Conservation (phyloP, 2,888 invertebrate species). For the Mesodorylaimus sp. region DNA sequence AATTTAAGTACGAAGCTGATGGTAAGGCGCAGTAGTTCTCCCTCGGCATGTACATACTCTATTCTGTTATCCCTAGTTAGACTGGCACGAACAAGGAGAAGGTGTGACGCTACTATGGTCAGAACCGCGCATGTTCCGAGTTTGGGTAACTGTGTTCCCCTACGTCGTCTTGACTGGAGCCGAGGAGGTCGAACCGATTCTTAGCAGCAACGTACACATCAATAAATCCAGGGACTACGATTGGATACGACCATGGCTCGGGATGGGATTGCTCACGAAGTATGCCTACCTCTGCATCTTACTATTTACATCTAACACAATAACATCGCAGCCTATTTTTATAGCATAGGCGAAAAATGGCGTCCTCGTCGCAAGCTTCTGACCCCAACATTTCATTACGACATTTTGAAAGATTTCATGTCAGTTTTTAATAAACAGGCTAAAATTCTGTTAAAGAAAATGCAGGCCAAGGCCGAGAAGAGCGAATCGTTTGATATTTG, state of each 20-base stretch:
- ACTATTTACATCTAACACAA: conserved; percentile 16
- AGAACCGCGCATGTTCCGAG: conserved; percentile 18
- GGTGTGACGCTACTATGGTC: too few relatives aligned
- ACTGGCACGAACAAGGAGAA: too few relatives aligned
- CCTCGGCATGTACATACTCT: too few relatives aligned
- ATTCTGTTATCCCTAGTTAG: too few relatives aligned
- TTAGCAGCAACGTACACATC: conserved; percentile 20
- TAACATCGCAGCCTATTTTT: conserved; percentile 4
- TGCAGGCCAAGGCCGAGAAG: conserved; percentile 17
- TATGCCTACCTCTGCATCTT: too few relatives aligned
- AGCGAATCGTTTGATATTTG: conserved; percentile 31
- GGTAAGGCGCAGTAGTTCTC: too few relatives aligned
- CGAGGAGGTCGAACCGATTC: conserved; percentile 13
- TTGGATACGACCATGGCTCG: conserved; percentile 38
- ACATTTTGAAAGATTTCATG: conserved; percentile 37
- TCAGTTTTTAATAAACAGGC: conserved; percentile 37
- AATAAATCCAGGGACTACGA: conserved; percentile 24
- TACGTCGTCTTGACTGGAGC: conserved; percentile 24
- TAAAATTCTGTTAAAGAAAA: conserved; percentile 27
- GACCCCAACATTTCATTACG: conserved; percentile 40
- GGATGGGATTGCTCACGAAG: conserved; percentile 38
- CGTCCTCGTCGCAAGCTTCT: conserved; percentile 34
- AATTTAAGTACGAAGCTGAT: conserved; percentile 43
- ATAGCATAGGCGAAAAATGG: conserved; percentile 34
- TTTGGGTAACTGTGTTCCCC: conserved; percentile 22